Percentiles rank a stretch among this genome's conserved stretches.
These are phyloP conservation scores for Sinocyclocheilus rhinocerous DNA, from an alignment of 2,113 vertebrate species.

Conservation along the genomic window DNA sequence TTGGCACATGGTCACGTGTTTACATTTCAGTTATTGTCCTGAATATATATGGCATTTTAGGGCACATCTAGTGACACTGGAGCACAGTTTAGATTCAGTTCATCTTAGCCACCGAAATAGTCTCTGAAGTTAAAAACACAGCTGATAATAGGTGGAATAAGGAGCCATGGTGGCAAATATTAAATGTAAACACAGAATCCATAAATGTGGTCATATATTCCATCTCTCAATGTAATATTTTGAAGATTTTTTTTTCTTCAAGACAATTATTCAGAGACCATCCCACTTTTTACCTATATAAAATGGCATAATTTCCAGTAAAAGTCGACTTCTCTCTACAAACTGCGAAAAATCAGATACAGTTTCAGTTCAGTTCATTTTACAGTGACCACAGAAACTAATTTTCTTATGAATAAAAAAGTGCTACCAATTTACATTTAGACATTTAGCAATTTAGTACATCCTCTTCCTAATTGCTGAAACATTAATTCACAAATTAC, in stretches of 20 bases:
- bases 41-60: conserved; percentile 26
- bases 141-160: not conserved
- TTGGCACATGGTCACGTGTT: conserved; percentile 42
- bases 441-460: too few relatives aligned
- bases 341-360: too few relatives aligned
- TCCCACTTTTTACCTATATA: not conserved
- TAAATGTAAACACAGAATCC: conserved; percentile 30
- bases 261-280: not conserved
- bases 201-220: conserved; percentile 27
- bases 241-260: not conserved
- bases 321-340: too few relatives aligned
- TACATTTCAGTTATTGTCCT: conserved; percentile 34
- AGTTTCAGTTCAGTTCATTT: too few relatives aligned
- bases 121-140: not conserved
- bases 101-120: not conserved
- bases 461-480: too few relatives aligned
- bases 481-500: too few relatives aligned
- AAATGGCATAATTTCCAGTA: too few relatives aligned
- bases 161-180: not conserved
- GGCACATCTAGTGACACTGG: not conserved
- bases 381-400: too few relatives aligned
- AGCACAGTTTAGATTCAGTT: conserved; percentile 15
- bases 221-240: conserved; percentile 1
- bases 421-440: too few relatives aligned
- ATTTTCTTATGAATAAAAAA: too few relatives aligned